Base-by-base conservation (phyloP, 2,113 vertebrate genomes). In the Amphilophus citrinellus region DNA sequence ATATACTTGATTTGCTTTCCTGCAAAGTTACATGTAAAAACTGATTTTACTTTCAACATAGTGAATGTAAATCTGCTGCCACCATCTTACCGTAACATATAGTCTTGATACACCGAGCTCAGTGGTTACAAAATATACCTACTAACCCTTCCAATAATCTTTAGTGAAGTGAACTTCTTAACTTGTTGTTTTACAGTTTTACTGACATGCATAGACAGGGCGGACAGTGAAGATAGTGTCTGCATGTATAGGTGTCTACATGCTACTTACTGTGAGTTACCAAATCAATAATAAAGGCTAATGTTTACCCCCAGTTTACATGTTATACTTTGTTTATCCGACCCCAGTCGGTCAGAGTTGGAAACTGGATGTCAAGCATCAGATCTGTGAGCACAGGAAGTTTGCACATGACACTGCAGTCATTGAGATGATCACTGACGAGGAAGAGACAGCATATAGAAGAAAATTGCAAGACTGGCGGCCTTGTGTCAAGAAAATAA, bases 401-500 rank as follows among this genome's bases (percentile, higher is more conserved):
- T 62, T 35, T 62, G 61, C 30, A 20, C 30, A 62, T 17, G 30
- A 62, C 10, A 62, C 61, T 62, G 1, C 30, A 62, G 61, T 20
- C 30, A 62, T 20, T 62, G 10, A 32, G 47, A 15, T 50, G 47
- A 50, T 17, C 6, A 6, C 5, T 50, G 47, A 50, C 15, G 6
- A 15, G 15, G 15, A 50, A 4, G 47, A 17, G 5, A 17, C 15
- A 17, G 61, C 61, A 62, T 42, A 3, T 3, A 10, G 39, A 42
- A 42, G 39, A 42, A 10, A 42, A 62, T 37, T 30, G 61, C 30
- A 62, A 17, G 61, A 62, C 15, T 62, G 61, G 44, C 6, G 61
- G 17, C 30, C 61, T 62, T 32, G 0, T 37, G 0, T 37, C 5
- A 37, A 37, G 0, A 63, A 53, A 37, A 63, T 62, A 37, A 37